These are phyloP conservation scores for Drosophila bocki DNA, from an alignment of 1,140 invertebrate genomes.

Conservation along the genomic window DNA sequence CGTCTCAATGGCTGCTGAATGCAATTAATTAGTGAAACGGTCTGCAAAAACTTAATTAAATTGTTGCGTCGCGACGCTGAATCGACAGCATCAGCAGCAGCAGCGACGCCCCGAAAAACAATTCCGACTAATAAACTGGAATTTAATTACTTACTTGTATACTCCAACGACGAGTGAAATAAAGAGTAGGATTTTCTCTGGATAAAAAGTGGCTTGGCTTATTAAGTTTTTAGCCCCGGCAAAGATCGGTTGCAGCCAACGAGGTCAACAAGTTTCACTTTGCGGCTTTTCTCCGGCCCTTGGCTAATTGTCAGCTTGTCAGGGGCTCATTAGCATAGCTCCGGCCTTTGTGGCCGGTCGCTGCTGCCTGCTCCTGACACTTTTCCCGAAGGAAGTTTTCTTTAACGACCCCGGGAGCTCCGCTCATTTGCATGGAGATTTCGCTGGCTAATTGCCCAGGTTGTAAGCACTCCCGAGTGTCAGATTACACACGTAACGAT, in stretches of 20 bases:
- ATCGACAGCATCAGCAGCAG: constrained; percentile 18
- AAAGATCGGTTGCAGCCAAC: constrained; percentile 36
- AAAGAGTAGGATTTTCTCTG: constrained; percentile 9
- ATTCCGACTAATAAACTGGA: constrained; percentile 77
- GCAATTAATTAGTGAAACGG: constrained; percentile 58
- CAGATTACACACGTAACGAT: constrained; percentile 70
- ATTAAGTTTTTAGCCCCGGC: constrained; percentile 57
- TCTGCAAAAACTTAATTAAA: constrained; percentile 60
- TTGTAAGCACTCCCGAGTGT: constrained; percentile 47
- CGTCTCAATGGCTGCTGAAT: constrained; percentile 43
- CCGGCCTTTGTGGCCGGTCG: constrained; percentile 14
- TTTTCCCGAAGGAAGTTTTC: constrained; percentile 45
- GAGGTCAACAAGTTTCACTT: constrained; percentile 65
- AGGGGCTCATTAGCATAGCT: constrained; percentile 69
- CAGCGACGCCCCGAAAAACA: constrained; percentile 31
- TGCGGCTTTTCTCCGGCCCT: constrained; percentile 54
- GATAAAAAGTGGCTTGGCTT: constrained; percentile 35
- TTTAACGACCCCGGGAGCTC: constrained; percentile 25
- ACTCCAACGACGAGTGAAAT: not conserved
- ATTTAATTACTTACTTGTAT: constrained; percentile 79
- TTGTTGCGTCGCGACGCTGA: constrained; percentile 43
- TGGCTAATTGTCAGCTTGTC: constrained; percentile 58
- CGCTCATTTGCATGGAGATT: constrained; percentile 65
- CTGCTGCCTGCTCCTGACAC: constrained; percentile 62
- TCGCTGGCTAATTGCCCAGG: constrained; percentile 67